Conservation (phyloP, 2,113 vertebrate species). For the Alligator sinensis region DNA sequence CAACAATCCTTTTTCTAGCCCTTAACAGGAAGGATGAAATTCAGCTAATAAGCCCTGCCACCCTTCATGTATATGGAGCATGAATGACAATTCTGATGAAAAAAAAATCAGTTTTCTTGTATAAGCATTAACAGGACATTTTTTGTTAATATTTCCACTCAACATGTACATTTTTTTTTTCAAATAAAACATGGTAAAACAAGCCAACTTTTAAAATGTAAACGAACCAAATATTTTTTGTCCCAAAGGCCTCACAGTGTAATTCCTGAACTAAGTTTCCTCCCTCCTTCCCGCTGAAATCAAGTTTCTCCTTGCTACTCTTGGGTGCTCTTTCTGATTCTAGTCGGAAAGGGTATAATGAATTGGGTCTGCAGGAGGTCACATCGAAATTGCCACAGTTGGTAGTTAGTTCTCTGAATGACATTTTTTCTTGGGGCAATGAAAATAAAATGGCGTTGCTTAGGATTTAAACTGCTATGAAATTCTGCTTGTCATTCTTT, state of each 20-base stretch:
- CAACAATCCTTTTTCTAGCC: background rate
- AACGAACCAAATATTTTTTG: background rate
- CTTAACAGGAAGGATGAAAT: background rate
- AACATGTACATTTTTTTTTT: background rate
- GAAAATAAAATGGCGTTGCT: background rate
- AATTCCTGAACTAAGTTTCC: background rate
- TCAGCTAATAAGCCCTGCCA: background rate
- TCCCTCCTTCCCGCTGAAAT: background rate
- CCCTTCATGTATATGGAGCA: background rate
- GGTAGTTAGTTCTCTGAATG: background rate
- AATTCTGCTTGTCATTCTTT: constrained; percentile 6
- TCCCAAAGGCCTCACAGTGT: background rate
- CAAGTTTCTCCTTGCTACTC: background rate
- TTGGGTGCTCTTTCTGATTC: background rate
- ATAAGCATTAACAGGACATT: background rate
- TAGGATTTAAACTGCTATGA: background rate
- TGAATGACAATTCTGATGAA: background rate
- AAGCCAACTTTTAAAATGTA: background rate
- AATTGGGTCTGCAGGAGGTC: constrained; percentile 11
- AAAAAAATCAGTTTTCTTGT: background rate
- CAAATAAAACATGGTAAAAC: background rate
- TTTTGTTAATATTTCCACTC: background rate
- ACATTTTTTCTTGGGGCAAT: background rate
- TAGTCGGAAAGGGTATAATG: background rate
- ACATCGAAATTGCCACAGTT: background rate